A percentile compares a stretch with the other conserved stretches of the same genome.
phyloP scores from a whole-genome alignment of 2,113 vertebrate species.

The Sebastes schlegelii region DNA sequence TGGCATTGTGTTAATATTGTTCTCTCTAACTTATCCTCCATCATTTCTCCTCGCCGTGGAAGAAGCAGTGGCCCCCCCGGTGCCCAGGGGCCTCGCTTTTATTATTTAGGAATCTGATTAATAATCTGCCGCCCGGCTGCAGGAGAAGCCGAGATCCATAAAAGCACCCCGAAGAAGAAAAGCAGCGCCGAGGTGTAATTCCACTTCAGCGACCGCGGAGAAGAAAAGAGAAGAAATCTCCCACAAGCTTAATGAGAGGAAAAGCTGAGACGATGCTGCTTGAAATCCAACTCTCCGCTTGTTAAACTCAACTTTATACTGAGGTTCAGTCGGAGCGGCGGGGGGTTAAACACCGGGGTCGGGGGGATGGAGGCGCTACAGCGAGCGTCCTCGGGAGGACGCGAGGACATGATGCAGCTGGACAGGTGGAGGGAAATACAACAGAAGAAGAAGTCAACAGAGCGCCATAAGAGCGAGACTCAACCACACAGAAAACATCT shows the following conservation, averaged over 20 bases:
- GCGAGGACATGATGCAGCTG: not conserved
- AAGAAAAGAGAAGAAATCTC: conserved; percentile 52
- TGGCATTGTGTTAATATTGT: conserved; percentile 71
- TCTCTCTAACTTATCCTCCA: conserved; percentile 55
- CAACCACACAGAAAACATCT: too few species aligned
- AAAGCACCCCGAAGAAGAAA: conserved; percentile 62
- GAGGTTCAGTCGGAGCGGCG: conserved; percentile 32
- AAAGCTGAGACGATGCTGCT: conserved; percentile 53
- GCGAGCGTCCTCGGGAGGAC: too few species aligned
- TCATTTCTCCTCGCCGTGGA: conserved; percentile 46
- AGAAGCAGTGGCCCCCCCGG: conserved; percentile 47
- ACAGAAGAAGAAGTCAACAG: not conserved
- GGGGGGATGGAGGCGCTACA: too few species aligned
- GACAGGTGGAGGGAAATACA: not conserved
- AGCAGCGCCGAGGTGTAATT: conserved; percentile 59
- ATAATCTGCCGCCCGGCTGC: conserved; percentile 69
- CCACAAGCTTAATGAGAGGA: conserved; percentile 65
- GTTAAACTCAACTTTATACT: conserved; percentile 64
- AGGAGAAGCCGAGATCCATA: conserved; percentile 65
- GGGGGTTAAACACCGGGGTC: conserved; percentile 12
- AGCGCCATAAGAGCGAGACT: too few species aligned
- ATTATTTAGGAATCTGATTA: conserved; percentile 85
- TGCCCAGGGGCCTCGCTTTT: conserved; percentile 67
- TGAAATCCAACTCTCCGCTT: conserved; percentile 40
- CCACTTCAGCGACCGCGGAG: conserved; percentile 37